These are phyloP conservation scores for Oedothorax gibbosus DNA, from an alignment of 1,140 invertebrate genomes.

Conservation along the genomic window DNA sequence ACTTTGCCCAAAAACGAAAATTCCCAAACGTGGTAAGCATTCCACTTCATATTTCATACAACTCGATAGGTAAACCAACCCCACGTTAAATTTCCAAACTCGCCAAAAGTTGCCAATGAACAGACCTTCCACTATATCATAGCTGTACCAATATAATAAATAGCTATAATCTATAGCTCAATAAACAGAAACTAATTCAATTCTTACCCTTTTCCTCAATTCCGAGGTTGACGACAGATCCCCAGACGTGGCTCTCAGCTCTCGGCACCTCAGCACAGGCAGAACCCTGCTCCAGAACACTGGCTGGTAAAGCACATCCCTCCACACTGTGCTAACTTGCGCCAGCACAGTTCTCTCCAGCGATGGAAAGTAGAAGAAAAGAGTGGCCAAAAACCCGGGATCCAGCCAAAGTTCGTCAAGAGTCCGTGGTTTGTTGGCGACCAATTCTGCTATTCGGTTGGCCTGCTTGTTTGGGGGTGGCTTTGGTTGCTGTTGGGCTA, in stretches of 20 bases:
- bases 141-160: too few species aligned
- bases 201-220: constrained; percentile 48
- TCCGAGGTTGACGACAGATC: constrained; percentile 55
- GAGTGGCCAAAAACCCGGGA: constrained; percentile 83
- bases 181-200: background rate
- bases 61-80: too few species aligned
- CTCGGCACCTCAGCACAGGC: constrained; percentile 84
- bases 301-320: constrained; percentile 86
- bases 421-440: constrained; percentile 38
- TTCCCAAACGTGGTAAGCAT: too few species aligned
- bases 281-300: constrained; percentile 85
- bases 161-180: too few species aligned
- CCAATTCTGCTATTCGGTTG: constrained; percentile 23
- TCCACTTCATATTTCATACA: too few species aligned
- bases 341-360: constrained; percentile 82
- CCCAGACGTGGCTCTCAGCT: constrained; percentile 70
- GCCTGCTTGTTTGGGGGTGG: background rate
- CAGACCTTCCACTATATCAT: too few species aligned
- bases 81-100: too few species aligned
- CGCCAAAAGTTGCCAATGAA: too few species aligned
- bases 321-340: constrained; percentile 83
- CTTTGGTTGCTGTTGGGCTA: background rate
- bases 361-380: constrained; percentile 87
- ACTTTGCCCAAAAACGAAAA: too few species aligned
- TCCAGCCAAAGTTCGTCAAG: constrained; percentile 83